Base-by-base conservation (phyloP, 1,140 invertebrate species). In the Drosophila lacertosa region DNA sequence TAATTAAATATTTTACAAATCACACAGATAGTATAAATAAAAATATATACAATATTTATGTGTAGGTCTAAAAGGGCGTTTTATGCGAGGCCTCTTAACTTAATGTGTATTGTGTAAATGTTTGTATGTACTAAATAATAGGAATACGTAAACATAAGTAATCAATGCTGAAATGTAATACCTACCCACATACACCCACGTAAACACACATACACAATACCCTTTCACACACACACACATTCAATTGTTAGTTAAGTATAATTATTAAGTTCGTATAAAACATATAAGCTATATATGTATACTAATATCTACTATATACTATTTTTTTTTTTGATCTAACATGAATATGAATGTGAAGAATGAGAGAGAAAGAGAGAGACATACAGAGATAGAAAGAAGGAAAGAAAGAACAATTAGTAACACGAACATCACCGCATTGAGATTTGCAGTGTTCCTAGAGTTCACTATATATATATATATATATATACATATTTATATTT, bases 391-490 rank as follows among this genome's bases (percentile, higher is more conserved):
- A 29, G 2, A 9, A 7, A 29, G 26, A 29, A n/a, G n/a, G 4
- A 22, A 7, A 29, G 26, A 29, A 29, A 29, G 26, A 29, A 29
- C 26, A 0, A 65, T 57, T 26, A 32, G 33, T 51, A 45, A 6
- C 35, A 59, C 26, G 11, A 62, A 29, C 42, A 50, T 54, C 58
- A 54, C 20, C 66, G 48, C 58, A 63, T 69, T 54, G 40, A 63
- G 58, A 69, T 69, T 54, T 63, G 50, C 58, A 29, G 65, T 63
- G 65, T 63, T 68, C 58, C 65, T 63, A 68, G 58, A 45, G 57
- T 62, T 54, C 66, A 64, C 48, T 60, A 15, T 42, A 32, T 32
- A 15, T 32, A 33, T 40, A 32, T 47, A 51, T 44, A n/a, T 63
- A 47, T 37, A 20, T 48, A 60, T 26, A 16, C 10, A 58, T 58